Conservation (phyloP, 2,797 vertebrate species). For the Parauchenoglanis punctatus region DNA sequence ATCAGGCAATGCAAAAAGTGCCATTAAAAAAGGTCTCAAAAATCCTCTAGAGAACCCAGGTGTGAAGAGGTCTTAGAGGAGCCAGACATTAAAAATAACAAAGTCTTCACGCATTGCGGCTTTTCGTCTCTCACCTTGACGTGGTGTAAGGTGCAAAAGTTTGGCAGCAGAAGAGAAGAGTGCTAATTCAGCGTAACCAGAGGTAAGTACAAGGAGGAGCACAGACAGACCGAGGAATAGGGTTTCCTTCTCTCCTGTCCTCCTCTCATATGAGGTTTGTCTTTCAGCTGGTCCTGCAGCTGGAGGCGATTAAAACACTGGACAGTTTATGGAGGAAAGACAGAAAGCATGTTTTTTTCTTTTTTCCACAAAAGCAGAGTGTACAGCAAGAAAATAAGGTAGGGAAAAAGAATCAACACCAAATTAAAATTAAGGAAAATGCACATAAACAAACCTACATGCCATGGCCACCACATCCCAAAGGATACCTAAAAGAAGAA, state of each 20-base stretch:
- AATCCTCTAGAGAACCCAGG: slow-evolving; percentile 23
- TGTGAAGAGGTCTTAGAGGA: slow-evolving; percentile 40
- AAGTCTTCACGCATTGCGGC: slow-evolving; percentile 46
- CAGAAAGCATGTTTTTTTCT: not conserved
- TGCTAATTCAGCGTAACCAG: slow-evolving; percentile 57
- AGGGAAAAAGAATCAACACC: slow-evolving; percentile 6
- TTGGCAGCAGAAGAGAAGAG: slow-evolving; percentile 66
- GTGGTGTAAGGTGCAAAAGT: slow-evolving; percentile 59
- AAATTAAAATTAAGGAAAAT: not conserved
- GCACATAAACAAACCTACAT: not conserved
- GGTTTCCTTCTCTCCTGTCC: slow-evolving; percentile 61
- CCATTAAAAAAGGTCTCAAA: not conserved
- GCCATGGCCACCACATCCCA: slow-evolving; percentile 8
- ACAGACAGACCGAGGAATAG: slow-evolving; percentile 55
- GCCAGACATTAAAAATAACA: slow-evolving; percentile 66
- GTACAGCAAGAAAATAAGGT: not conserved
- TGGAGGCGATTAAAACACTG: slow-evolving; percentile 73
- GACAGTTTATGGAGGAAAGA: slow-evolving; percentile 63
- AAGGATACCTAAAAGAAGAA: slow-evolving; percentile 23
- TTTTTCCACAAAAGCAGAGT: not conserved
- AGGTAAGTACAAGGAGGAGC: slow-evolving; percentile 57
- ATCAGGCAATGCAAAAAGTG: not conserved
- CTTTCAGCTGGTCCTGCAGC: slow-evolving; percentile 75
- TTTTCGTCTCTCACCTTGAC: slow-evolving; percentile 58
- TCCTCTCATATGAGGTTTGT: slow-evolving; percentile 46